Percentiles rank a stretch among this genome's conserved stretches.
Conservation (phyloP, 92 coral and sea anemone species). For the Zoanthus sociatus region DNA sequence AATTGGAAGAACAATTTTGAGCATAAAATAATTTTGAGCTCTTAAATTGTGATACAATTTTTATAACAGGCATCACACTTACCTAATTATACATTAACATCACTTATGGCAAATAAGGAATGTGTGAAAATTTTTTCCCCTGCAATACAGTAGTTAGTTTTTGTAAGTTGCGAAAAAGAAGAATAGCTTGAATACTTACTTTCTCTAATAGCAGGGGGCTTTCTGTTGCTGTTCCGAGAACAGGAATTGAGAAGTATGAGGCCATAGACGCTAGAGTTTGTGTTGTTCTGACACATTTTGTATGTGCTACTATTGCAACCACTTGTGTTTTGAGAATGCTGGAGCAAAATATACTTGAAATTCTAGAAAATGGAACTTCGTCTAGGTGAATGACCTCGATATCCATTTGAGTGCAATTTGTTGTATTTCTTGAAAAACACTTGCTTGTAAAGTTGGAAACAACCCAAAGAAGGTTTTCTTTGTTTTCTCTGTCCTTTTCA, state of each 20-base stretch:
- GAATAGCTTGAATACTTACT: conserved; percentile 50
- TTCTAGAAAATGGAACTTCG: conserved; percentile 50
- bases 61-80: neutral
- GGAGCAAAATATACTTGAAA: conserved; percentile 64
- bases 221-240: conserved; percentile 57
- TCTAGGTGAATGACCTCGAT: conserved; percentile 46
- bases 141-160: neutral
- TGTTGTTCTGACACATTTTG: conserved; percentile 49
- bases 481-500: neutral
- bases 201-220: conserved; percentile 70
- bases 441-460: conserved; percentile 26
- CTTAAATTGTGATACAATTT: neutral
- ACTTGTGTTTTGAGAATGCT: conserved; percentile 58
- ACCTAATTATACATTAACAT: no score
- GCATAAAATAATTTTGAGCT: neutral
- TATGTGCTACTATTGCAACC: conserved; percentile 71
- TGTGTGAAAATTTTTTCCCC: no score
- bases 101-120: no score
- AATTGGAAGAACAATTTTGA: neutral
- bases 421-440: neutral
- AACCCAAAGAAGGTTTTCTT: conserved; percentile 3
- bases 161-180: neutral
- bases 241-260: conserved; percentile 75
- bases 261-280: conserved; percentile 72
- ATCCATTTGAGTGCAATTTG: conserved; percentile 21